phyloP scores from a whole-genome alignment of 1,140 invertebrate genomes.

The Scylla paramamosain region DNA sequence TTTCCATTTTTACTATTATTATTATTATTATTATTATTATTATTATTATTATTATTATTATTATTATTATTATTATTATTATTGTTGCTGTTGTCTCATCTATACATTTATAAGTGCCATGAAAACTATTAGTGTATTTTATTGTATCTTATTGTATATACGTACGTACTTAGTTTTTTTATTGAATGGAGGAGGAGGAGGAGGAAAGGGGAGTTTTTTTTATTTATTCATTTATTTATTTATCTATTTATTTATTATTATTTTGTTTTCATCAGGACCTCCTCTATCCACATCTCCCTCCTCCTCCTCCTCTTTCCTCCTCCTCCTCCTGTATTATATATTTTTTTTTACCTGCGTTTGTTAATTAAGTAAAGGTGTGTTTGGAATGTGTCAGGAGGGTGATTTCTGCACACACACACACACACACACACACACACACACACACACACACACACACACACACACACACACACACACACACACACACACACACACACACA shows the following conservation, averaged over 20 bases:
- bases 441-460: background rate
- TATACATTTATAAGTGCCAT: background rate
- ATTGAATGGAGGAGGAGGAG: background rate
- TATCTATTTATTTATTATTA: too few relatives aligned
- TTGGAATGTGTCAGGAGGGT: too few relatives aligned
- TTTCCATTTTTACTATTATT: background rate
- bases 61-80: constrained; percentile 7
- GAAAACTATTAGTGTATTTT: background rate
- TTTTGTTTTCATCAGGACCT: too few relatives aligned
- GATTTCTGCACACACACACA: background rate
- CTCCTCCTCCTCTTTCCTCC: background rate
- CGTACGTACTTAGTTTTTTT: background rate
- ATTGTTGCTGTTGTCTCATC: background rate
- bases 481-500: background rate
- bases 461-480: background rate
- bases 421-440: background rate
- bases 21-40: background rate
- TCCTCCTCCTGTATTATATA: background rate
- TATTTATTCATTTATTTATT: background rate
- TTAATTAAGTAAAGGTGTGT: too few relatives aligned
- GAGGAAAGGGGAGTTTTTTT: background rate
- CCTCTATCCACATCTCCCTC: background rate
- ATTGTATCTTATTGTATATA: background rate
- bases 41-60: background rate
- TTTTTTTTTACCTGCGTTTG: too few relatives aligned